Evolutionary conservation across 2,888 invertebrate species (phyloP).

Genomic region (Notodonta dromedarius): DNA sequence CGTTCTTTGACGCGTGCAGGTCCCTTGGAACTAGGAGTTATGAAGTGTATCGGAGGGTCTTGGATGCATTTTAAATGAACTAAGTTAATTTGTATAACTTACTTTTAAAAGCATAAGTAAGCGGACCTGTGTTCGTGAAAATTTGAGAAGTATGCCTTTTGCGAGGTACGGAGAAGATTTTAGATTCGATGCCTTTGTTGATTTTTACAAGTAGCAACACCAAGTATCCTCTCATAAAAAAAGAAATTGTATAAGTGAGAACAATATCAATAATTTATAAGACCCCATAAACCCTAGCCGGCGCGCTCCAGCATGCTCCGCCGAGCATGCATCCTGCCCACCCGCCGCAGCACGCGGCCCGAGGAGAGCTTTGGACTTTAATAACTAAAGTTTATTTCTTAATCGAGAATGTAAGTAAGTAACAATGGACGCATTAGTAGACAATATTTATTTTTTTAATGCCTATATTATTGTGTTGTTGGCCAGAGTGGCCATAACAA

Average conservation of each 20-base stretch:
- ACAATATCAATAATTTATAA: constrained; percentile 11
- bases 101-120: no score
- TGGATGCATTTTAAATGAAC: no score
- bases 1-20: constrained; percentile 14
- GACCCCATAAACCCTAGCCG: constrained; percentile 44
- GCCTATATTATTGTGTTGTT: no score
- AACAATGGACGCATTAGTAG: no score
- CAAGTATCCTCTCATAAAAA: no score
- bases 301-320: constrained; percentile 54
- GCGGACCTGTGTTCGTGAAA: no score
- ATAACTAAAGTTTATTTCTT: constrained; percentile 4
- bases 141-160: no score
- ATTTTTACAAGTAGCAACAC: no score
- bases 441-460: no score
- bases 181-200: no score
- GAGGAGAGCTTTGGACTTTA: constrained; percentile 6
- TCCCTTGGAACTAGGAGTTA: constrained; percentile 6
- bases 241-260: background rate
- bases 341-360: constrained; percentile 30
- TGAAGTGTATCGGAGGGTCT: background rate
- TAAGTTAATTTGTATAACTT: no score
- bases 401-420: background rate
- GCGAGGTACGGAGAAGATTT: background rate
- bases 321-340: constrained; percentile 67
- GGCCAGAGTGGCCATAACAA: no score